Conservation (phyloP, 2,113 vertebrate genomes). For the Cryptomyrus ogoouensis region DNA sequence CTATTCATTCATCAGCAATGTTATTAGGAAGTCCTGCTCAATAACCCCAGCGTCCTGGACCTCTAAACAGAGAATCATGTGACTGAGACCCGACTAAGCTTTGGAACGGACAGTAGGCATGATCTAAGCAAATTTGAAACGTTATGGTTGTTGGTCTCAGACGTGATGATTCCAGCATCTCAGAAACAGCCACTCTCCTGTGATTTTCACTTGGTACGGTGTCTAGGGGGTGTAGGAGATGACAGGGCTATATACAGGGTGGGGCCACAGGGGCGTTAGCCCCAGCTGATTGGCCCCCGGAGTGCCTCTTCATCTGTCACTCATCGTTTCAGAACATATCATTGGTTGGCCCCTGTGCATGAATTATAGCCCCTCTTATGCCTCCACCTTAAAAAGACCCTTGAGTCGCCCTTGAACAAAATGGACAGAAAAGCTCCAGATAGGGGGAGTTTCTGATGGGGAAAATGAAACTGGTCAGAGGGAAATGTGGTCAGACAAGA, state of each 20-base stretch:
- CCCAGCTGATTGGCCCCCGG: not conserved
- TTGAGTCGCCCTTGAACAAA: not conserved
- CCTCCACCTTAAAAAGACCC: not conserved
- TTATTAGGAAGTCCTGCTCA: not conserved
- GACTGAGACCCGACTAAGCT: not conserved
- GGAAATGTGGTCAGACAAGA: not conserved
- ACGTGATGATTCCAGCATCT: not conserved
- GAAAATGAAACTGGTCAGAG: not conserved
- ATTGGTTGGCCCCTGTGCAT: not conserved
- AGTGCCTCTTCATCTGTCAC: not conserved
- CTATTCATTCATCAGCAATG: not conserved
- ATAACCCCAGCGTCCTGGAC: not conserved
- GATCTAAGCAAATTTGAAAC: not conserved
- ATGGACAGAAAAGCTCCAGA: not conserved
- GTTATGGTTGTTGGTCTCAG: not conserved
- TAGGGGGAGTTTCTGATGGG: not conserved
- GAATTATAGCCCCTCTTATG: not conserved
- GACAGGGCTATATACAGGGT: not conserved
- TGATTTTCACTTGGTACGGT: not conserved
- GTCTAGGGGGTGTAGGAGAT: not conserved
- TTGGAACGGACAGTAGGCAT: not conserved
- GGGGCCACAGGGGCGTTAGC: not conserved
- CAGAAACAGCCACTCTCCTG: not conserved
- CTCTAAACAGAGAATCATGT: not conserved
- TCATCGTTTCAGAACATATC: not conserved